These are phyloP conservation scores for Pycnomerus fuliginosus DNA, from an alignment of 2,888 invertebrate genomes.

Conservation along the genomic window DNA sequence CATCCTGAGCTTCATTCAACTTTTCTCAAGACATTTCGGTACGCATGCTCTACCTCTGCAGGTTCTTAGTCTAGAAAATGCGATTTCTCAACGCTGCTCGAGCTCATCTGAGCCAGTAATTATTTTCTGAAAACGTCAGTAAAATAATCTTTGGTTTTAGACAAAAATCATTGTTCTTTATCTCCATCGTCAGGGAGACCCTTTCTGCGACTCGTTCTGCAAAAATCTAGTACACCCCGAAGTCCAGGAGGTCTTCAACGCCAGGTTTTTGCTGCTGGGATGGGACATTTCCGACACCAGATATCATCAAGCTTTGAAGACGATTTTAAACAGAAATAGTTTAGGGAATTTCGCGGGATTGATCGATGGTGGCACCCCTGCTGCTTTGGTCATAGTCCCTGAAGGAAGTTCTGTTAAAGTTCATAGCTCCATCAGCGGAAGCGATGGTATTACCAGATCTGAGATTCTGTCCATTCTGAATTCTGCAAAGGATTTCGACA, in stretches of 20 bases:
- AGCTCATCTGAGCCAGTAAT: too few relatives aligned
- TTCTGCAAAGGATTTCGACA: constrained; percentile 22
- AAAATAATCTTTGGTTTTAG: too few relatives aligned
- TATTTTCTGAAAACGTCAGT: too few relatives aligned
- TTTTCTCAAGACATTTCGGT: too few relatives aligned
- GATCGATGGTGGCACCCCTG: too few relatives aligned
- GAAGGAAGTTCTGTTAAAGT: constrained; percentile 23
- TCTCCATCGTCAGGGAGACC: constrained; percentile 36
- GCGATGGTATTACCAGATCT: constrained; percentile 22
- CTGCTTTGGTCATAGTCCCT: constrained; percentile 32
- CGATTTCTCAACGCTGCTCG: too few relatives aligned
- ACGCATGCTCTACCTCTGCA: too few relatives aligned
- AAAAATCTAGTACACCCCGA: constrained; percentile 29
- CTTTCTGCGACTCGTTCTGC: constrained; percentile 37
- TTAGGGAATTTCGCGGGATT: too few relatives aligned
- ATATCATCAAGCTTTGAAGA: constrained; percentile 34
- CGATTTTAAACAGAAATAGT: constrained; percentile 24
- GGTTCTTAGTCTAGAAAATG: too few relatives aligned
- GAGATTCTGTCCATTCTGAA: constrained; percentile 26
- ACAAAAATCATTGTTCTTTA: constrained; percentile 35
- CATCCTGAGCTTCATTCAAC: too few relatives aligned
- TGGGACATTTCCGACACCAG: constrained; percentile 39
- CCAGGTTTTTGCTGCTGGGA: constrained; percentile 37
- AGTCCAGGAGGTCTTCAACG: constrained; percentile 30
- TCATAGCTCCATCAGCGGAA: constrained; percentile 22